Base-by-base conservation (phyloP, 2,113 vertebrate species). In the Upupa epops region DNA sequence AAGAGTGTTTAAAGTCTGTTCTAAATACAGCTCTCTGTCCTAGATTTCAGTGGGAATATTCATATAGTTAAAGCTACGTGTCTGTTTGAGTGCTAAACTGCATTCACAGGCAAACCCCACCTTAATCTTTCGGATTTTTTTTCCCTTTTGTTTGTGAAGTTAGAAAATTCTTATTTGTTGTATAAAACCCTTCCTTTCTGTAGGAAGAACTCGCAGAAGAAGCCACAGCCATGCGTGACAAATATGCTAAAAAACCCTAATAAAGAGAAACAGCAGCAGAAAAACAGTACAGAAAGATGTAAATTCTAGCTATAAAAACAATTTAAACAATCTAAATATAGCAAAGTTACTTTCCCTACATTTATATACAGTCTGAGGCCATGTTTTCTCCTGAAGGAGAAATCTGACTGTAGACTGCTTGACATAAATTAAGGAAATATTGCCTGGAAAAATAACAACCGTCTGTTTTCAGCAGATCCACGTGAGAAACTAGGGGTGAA, bases 371-470 rank as follows among this genome's bases (percentile, higher is more conserved):
- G 16, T 63, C 25, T 73, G 18, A 76, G 25, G 31, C 17, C 90
- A 80, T 42, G 85, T 71, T 74, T 90, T 73, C n/a, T 83, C 91
- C 20, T 58, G 31, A 64, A 69, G 94, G 49, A 89, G 31, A 89
- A 54, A 49, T 56, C 24, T 76, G 76, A 88, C 78, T 83, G 78
- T 61, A 55, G 65, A 82, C n/a, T 93, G 21, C 26, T 40, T 32
- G 40, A 32, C 28, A 72, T 18, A 83, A 85, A n/a, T 76, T 74
- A 87, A 84, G 90, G 82, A 96, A 88, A 85, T 84, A 93, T 88
- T 94, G 40, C 63, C 66, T 93, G 64, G 66, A 87, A 96, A 88
- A 93, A 65, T 28, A 78, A 59, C 11, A 88, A 51, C 34, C 5
- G 11, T 24, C 87, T 93, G 51, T 95, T 96, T 96, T 69, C 32